A percentile compares a stretch with the other conserved stretches of the same genome.
These are phyloP conservation scores for Drosophila lacertosa DNA, from an alignment of 1,140 invertebrate genomes.

Conservation along the genomic window DNA sequence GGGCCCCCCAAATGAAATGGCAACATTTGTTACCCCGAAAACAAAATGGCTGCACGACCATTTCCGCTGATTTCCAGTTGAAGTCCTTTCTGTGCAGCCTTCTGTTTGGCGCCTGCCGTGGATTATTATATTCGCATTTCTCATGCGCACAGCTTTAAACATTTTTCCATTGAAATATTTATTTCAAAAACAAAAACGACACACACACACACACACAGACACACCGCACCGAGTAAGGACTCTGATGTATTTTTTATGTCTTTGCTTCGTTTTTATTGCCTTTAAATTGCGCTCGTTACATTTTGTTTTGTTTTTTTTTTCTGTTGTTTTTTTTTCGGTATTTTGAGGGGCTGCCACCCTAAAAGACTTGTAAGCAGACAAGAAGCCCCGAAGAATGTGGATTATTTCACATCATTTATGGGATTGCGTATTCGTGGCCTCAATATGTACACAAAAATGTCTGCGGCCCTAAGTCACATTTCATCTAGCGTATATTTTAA, in stretches of 20 bases:
- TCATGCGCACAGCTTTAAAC: conserved; percentile 70
- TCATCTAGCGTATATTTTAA: conserved; percentile 8
- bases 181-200: conserved; percentile 57
- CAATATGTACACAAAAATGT: conserved; percentile 19
- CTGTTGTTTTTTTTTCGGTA: too few relatives aligned
- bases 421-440: conserved; percentile 8
- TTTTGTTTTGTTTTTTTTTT: conserved; percentile 9
- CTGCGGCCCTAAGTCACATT: background rate
- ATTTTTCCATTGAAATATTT: conserved; percentile 68
- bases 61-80: conserved; percentile 72
- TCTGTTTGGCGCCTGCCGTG: conserved; percentile 53
- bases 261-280: conserved; percentile 66
- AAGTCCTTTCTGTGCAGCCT: conserved; percentile 35
- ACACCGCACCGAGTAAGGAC: conserved; percentile 14
- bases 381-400: conserved; percentile 24
- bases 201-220: conserved; percentile 29
- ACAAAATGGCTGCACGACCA: conserved; percentile 71
- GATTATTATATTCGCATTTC: conserved; percentile 80
- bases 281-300: conserved; percentile 76
- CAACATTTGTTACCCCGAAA: conserved; percentile 70
- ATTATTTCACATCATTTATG: conserved; percentile 34
- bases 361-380: conserved; percentile 28
- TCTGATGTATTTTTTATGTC: conserved; percentile 79
- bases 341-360: background rate
- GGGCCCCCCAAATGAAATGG: conserved; percentile 32